These are phyloP conservation scores for Limosa lapponica DNA, from an alignment of 2,797 vertebrate species.

Conservation along the genomic window DNA sequence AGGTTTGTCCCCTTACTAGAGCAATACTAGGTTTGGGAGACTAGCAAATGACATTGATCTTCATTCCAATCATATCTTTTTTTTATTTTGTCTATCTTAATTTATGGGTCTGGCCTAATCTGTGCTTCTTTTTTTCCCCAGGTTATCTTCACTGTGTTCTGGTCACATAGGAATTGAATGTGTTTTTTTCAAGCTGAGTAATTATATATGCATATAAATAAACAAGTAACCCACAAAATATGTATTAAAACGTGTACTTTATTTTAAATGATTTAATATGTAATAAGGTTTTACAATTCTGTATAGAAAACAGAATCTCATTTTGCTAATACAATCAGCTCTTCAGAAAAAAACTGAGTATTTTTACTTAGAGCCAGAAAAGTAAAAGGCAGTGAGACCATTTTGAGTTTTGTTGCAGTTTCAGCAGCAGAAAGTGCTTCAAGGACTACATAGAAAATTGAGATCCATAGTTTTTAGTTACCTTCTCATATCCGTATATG, in stretches of 20 bases:
- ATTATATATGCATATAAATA: not conserved
- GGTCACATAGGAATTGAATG: not conserved
- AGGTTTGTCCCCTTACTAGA: not conserved
- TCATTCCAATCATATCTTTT: not conserved
- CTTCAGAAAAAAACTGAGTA: not conserved
- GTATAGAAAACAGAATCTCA: not conserved
- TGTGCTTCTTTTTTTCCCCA: rapidly evolving
- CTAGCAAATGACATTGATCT: not conserved
- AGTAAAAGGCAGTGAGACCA: not conserved
- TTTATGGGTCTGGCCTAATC: not conserved
- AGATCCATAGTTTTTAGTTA: not conserved
- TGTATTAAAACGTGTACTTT: not conserved
- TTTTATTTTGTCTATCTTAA: not conserved
- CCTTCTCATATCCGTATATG: not conserved
- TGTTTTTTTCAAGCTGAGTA: not conserved
- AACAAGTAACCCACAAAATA: not conserved
- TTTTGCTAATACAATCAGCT: not conserved
- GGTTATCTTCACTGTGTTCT: not conserved
- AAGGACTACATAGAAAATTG: not conserved
- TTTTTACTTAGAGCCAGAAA: not conserved
- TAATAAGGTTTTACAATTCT: not conserved
- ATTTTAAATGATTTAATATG: not conserved
- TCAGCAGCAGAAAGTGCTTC: not conserved
- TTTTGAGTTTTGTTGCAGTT: not conserved
- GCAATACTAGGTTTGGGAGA: not conserved